Percentiles rank a stretch among this genome's conserved stretches.
These are phyloP conservation scores for Trachelus tabidus DNA, from an alignment of 2,888 invertebrate species.

Conservation along the genomic window DNA sequence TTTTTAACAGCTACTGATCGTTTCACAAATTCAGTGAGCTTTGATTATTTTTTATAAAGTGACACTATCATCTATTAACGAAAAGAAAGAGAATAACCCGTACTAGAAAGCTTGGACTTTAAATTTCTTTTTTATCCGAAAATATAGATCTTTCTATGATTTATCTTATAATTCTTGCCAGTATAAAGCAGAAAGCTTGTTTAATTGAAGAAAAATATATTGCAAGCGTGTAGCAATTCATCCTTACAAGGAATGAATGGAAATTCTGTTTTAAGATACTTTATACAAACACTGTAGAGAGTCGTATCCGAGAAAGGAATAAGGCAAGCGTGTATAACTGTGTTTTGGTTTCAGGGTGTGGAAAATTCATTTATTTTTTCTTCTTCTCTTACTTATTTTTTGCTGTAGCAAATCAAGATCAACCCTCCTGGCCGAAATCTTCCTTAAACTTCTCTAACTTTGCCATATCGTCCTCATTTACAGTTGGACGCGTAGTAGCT, in stretches of 20 bases:
- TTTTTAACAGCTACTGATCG: not conserved
- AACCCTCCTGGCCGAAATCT: conserved; percentile 99
- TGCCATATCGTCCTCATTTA: conserved; percentile 94
- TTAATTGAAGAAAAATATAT: not conserved
- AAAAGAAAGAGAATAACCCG: not conserved
- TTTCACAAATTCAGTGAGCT: not conserved
- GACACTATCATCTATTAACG: not conserved
- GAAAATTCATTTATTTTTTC: conserved; percentile 30
- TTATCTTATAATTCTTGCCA: conserved; percentile 14
- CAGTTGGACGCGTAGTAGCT: conserved; percentile 95
- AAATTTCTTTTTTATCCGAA: conserved; percentile 43
- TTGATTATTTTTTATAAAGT: not conserved
- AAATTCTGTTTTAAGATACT: conserved; percentile 11
- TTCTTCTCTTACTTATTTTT: conserved; percentile 13
- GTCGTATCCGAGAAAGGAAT: conserved; percentile 18
- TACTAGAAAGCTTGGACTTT: conserved; percentile 21
- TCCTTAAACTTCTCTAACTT: conserved; percentile 95
- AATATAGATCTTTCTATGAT: conserved; percentile 37
- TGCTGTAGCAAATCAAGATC: conserved; percentile 51
- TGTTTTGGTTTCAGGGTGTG: conserved; percentile 16
- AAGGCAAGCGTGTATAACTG: conserved; percentile 23
- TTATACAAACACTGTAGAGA: conserved; percentile 16
- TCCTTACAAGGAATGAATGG: conserved; percentile 14
- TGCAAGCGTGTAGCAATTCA: not conserved
- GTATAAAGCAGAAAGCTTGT: not conserved